Base-by-base conservation (phyloP, 1,140 invertebrate genomes). In the Lucilia cuprina region DNA sequence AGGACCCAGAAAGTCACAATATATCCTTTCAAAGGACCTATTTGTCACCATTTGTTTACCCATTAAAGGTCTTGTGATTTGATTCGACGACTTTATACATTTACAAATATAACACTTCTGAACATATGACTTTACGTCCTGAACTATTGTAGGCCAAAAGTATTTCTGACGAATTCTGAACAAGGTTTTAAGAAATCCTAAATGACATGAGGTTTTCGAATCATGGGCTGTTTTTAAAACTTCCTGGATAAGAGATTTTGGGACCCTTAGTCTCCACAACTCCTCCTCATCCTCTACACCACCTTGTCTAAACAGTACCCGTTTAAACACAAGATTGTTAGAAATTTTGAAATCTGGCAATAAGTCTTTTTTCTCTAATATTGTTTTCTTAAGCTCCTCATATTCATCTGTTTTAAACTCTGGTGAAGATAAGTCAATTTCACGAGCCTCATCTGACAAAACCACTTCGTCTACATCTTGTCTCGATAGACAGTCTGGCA, bases 401-500 rank as follows among this genome's bases (percentile, higher is more conserved):
- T 82, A 82, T 17, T 82, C 82, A 2, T 49, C 41, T 2, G 17
- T 21, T 19, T 82, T 8, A 21, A 82, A 82, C 13, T 82, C 8
- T 19, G 17, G 19, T 8, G 82, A 82, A 2, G n/a, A 34, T 17
- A 82, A 17, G 60, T 82, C 12, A 55, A 82, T 25, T 60, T 60
- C 55, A 5, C n/a, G 49, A 21, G 21, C 19, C 19, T 8, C 12
- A 17, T 41, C 35, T 5, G 19, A n/a, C 17, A 47, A 3, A 25
- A 19, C 30, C 17, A 65, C 0, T 25, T 49, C 82, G 13, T n/a
- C 49, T 17, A 60, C n/a, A 60, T 82, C 55, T 21, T 9, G 10
- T 10, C 82, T 41, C 19, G 89, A 91, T n/a, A 92, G 82, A 5
- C 87, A 86, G 80, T 91, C 90, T 8, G 90, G 88, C 12, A 91